Evolutionary conservation across 1,140 invertebrate genomes (phyloP).

Genomic region (Ceratosolen fusciceps): DNA sequence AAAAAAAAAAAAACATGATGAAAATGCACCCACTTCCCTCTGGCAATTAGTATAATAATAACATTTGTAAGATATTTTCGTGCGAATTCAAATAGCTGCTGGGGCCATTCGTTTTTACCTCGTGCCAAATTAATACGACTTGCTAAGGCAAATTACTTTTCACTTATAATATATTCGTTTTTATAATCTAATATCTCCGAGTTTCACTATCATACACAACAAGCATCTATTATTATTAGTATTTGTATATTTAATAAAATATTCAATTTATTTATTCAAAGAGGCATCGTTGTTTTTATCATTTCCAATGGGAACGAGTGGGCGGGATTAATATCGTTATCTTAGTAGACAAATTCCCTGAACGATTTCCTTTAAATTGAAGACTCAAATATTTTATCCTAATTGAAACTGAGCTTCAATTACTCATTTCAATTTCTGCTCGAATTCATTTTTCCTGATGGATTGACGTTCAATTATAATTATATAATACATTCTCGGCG

Average conservation of each 20-base stretch:
- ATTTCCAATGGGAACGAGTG: background rate
- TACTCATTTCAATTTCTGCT: background rate
- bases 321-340: background rate
- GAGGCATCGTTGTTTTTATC: no score
- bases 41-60: slow-evolving; percentile 18
- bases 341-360: background rate
- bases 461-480: no score
- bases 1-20: slow-evolving; percentile 1
- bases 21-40: background rate
- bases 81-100: background rate
- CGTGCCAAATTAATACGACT: background rate
- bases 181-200: background rate
- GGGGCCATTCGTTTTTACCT: background rate
- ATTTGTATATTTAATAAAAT: no score
- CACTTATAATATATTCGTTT: background rate
- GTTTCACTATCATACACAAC: no score
- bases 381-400: background rate
- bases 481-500: no score
- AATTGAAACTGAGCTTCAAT: background rate
- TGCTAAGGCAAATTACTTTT: background rate
- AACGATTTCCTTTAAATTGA: background rate
- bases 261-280: no score
- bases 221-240: no score
- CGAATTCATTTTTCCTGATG: background rate
- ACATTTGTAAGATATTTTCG: background rate